Conservation (phyloP, 2,113 vertebrate species). For the Panthera leo region DNA sequence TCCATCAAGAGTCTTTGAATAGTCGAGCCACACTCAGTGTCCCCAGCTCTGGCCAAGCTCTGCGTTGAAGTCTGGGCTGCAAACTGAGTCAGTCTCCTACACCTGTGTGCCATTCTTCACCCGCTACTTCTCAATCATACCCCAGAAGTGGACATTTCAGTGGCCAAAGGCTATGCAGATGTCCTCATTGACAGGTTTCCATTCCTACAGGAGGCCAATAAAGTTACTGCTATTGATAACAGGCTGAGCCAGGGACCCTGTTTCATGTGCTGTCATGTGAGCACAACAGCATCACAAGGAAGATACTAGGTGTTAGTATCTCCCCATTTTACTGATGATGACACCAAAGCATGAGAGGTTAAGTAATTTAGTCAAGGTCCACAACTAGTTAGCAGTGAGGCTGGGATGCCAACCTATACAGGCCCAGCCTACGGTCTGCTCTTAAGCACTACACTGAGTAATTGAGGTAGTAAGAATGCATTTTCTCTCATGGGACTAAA, state of each 20-base stretch:
- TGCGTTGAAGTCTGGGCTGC: background rate
- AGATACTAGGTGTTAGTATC: background rate
- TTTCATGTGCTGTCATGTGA: background rate
- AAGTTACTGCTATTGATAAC: background rate
- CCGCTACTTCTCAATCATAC: background rate
- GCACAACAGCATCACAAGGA: background rate
- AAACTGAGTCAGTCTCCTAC: rapidly evolving
- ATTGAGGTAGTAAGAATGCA: background rate
- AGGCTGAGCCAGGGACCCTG: background rate
- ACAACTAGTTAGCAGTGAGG: background rate
- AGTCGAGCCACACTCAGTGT: background rate
- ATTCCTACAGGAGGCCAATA: background rate
- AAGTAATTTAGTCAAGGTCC: background rate
- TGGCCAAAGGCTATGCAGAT: background rate
- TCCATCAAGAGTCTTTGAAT: background rate
- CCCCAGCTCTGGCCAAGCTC: background rate
- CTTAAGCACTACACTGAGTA: background rate
- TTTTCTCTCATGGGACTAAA: background rate
- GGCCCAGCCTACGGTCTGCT: background rate
- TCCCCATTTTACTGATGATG: background rate
- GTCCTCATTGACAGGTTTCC: background rate
- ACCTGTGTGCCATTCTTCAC: background rate
- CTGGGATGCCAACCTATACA: background rate
- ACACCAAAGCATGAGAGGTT: background rate
- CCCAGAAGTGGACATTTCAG: background rate